phyloP scores from a whole-genome alignment of 2,888 invertebrate genomes.

The Dicycla oo region DNA sequence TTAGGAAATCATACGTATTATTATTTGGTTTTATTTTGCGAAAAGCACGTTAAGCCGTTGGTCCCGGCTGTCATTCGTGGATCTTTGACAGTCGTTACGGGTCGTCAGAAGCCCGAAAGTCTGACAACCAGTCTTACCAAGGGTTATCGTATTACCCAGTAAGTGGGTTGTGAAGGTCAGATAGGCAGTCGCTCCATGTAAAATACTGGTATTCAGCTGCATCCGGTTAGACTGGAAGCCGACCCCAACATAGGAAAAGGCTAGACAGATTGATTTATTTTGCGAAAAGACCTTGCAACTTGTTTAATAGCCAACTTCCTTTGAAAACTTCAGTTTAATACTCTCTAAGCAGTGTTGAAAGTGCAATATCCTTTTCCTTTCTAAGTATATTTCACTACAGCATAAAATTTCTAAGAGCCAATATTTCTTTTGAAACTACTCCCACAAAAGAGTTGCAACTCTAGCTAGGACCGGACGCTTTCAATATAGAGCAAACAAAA shows the following conservation, averaged over 20 bases:
- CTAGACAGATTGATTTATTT: too few relatives aligned
- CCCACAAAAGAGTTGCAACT: slow-evolving; percentile 26
- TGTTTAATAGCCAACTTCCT: neutral
- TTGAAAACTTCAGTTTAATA: neutral
- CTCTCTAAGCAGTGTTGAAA: slow-evolving; percentile 17
- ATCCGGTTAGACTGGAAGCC: too few relatives aligned
- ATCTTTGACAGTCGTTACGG: too few relatives aligned
- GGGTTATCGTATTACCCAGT: too few relatives aligned
- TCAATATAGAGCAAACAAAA: slow-evolving; percentile 61
- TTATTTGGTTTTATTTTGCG: neutral
- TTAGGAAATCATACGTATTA: neutral
- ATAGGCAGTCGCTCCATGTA: too few relatives aligned
- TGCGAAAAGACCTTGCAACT: neutral
- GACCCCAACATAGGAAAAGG: too few relatives aligned
- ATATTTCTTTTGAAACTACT: slow-evolving; percentile 23
- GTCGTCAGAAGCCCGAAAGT: too few relatives aligned
- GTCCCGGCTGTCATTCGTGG: too few relatives aligned
- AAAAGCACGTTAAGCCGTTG: neutral
- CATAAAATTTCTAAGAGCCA: neutral
- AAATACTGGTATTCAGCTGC: too few relatives aligned
- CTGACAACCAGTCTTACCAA: too few relatives aligned
- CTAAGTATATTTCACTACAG: slow-evolving; percentile 1
- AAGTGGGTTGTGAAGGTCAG: too few relatives aligned
- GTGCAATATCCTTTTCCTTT: neutral
- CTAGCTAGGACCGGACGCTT: slow-evolving; percentile 40